Conservation (phyloP, 2,113 vertebrate genomes). For the Petroica traversi region DNA sequence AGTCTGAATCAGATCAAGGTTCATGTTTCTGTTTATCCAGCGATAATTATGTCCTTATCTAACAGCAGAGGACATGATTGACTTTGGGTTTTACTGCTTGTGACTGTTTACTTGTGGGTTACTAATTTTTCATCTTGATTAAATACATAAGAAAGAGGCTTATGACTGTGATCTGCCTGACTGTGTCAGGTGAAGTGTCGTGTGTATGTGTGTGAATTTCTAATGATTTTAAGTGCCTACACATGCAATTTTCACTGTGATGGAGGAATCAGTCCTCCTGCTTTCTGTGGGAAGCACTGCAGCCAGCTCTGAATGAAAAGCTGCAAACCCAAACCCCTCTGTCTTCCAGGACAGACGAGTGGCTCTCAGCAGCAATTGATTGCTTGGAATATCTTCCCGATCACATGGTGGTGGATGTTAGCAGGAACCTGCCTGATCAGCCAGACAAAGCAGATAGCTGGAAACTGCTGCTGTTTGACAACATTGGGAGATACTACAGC, state of each 20-base stretch:
- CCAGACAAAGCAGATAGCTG: slow-evolving; percentile 77
- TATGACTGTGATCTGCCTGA: not conserved
- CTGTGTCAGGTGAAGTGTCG: not conserved
- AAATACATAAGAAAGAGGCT: not conserved
- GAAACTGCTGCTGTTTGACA: slow-evolving; percentile 86
- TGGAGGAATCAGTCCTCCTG: not conserved
- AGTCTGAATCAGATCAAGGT: not conserved
- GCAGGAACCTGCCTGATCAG: slow-evolving; percentile 83
- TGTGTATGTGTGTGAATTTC: not conserved
- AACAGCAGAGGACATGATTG: not conserved
- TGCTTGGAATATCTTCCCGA: slow-evolving; percentile 94
- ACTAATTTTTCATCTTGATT: slow-evolving; percentile 32
- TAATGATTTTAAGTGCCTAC: not conserved
- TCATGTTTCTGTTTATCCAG: slow-evolving; percentile 33
- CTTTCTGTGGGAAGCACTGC: not conserved
- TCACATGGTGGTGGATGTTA: slow-evolving; percentile 89
- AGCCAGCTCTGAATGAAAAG: not conserved
- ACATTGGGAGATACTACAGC: slow-evolving; percentile 84
- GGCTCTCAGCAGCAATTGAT: slow-evolving; percentile 90
- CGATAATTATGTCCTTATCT: not conserved
- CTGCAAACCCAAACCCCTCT: not conserved
- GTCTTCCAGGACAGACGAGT: slow-evolving; percentile 86
- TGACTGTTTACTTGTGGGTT: not conserved
- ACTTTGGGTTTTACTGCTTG: slow-evolving; percentile 2
- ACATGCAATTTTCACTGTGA: not conserved